Conservation (phyloP, 2,797 vertebrate species). For the Falco rusticolus region DNA sequence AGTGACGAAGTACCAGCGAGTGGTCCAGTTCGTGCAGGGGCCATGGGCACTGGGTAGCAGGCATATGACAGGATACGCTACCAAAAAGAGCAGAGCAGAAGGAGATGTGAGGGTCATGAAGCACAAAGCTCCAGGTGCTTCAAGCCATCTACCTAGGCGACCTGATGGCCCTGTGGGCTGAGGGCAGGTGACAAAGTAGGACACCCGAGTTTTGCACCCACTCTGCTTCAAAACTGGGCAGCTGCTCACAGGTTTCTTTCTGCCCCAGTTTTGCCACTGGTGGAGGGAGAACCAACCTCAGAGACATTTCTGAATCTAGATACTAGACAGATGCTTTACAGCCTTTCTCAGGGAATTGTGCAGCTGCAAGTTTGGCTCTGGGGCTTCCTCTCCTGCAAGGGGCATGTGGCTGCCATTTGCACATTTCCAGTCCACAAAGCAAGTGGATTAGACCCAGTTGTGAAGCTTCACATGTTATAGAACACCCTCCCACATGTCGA, state of each 20-base stretch:
- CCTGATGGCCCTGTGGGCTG: not conserved
- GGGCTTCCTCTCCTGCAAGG: not conserved
- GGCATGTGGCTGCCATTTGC: not conserved
- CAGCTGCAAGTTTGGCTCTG: not conserved
- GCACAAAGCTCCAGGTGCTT: not conserved
- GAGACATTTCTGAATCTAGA: not conserved
- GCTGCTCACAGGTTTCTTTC: not conserved
- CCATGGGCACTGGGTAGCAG: conserved; percentile 88
- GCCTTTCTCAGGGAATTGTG: not conserved
- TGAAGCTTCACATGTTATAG: not conserved
- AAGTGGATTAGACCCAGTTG: not conserved
- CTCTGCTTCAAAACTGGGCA: not conserved
- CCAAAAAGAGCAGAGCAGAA: not conserved
- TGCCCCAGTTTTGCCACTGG: not conserved
- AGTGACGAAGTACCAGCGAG: conserved; percentile 86
- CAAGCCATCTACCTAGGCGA: not conserved
- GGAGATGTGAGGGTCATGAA: not conserved
- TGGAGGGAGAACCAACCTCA: not conserved
- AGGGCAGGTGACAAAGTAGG: not conserved
- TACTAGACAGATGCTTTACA: not conserved
- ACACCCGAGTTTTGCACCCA: not conserved
- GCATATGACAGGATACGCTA: conserved; percentile 81
- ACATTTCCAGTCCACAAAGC: not conserved
- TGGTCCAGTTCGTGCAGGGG: conserved; percentile 85
- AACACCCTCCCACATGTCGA: not conserved